Evolutionary conservation across 2,797 vertebrate genomes (phyloP), one percentile per base, ranked within the genome.

Genomic region (Chelon labrosus): DNA sequence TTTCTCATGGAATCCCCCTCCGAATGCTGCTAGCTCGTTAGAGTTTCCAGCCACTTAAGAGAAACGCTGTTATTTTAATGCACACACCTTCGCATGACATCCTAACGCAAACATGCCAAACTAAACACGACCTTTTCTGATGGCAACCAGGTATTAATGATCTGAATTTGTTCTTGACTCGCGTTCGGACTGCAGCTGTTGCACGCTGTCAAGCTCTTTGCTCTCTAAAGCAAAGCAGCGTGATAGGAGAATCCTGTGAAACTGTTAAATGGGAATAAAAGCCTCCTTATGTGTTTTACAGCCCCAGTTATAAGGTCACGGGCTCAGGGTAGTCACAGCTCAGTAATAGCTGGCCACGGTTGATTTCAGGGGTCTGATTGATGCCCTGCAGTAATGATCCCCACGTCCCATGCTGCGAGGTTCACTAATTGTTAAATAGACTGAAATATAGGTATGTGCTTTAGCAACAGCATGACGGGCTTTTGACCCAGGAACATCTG

Each of bases 371-470:
- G 75, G 49, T 83, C 83, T 94, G 91, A 93, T 90, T 93, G 91
- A 94, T 93, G 89, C 79, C 65, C 75, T 76, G 60, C 79, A 87
- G 83, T 91, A 92, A 93, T 88, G 85, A 91, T 87, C 84, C 80
- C 73, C 79, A 72, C 78, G 84, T 91, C 89, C 81, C 84, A 82
- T 74, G 82, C 85, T 86, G 88, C 75, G 85, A 92, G 82, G 81
- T 86, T 83, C 84, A 91, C 87, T 91, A 91, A 90, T 89, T 90
- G 83, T 90, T 91, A 87, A 86, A 86, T 76, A 82, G 77, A 87
- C 76, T 89, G 77, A 93, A 90, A 93, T 92, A 91, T 85, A 80
- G 84, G 67, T 71, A 89, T 88, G 84, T 83, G 76, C 72, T 79
- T 87, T 58, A 71, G 73, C 80, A 74, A 10, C 35, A 58, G 46